These are phyloP conservation scores for Trachelus stipa DNA, from an alignment of 2,888 invertebrate species.

Conservation along the genomic window DNA sequence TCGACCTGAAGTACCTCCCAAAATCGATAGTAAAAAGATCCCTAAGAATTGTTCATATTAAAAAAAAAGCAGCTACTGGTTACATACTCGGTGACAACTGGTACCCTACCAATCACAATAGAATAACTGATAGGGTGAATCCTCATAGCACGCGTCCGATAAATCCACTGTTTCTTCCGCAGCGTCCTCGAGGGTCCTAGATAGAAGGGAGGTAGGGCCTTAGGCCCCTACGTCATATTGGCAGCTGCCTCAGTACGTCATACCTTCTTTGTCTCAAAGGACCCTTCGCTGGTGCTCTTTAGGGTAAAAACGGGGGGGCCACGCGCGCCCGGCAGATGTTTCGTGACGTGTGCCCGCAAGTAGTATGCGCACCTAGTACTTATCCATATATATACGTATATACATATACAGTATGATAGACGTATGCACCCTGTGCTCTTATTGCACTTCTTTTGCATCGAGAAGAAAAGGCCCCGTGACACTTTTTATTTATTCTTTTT, in stretches of 20 bases:
- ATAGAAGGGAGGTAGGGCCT: slow-evolving; percentile 15
- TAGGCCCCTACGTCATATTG: slow-evolving; percentile 57
- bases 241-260: slow-evolving; percentile 64
- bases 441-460: not conserved
- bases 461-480: not conserved
- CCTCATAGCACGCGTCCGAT: slow-evolving; percentile 2
- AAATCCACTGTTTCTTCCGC: not conserved
- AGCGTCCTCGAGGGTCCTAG: slow-evolving; percentile 9
- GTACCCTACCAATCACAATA: not conserved
- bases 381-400: not conserved
- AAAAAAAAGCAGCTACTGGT: not conserved
- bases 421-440: not conserved
- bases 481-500: not conserved
- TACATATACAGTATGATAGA: not conserved
- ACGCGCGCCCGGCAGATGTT: slow-evolving; percentile 55
- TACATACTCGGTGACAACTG: not conserved
- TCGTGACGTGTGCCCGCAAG: slow-evolving; percentile 57
- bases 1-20: not conserved
- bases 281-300: slow-evolving; percentile 60
- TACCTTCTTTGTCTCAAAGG: slow-evolving; percentile 66
- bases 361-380: not conserved
- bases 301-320: slow-evolving; percentile 51
- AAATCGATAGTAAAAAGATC: not conserved
- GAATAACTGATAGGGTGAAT: not conserved
- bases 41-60: not conserved